Evolutionary conservation across 2,888 invertebrate species (phyloP).

Genomic region (Diaperis boleti): DNA sequence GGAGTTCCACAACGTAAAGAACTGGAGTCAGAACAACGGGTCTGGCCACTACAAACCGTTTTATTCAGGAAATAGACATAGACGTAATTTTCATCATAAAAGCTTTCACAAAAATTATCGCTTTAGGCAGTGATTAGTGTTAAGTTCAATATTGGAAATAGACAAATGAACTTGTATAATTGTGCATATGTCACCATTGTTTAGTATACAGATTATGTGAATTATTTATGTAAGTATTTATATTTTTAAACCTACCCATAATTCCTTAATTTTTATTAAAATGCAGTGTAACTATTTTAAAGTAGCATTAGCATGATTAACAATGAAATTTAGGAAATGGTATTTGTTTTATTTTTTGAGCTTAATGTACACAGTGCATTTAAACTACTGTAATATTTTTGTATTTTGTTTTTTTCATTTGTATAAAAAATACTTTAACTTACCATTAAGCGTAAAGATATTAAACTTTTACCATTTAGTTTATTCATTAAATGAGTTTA

Average conservation of each 20-base stretch:
- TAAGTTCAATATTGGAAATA: constrained; percentile 42
- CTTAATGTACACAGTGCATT: constrained; percentile 51
- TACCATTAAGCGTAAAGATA: constrained; percentile 33
- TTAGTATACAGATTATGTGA: constrained; percentile 32
- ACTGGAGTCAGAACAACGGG: constrained; percentile 62
- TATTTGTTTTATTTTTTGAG: constrained; percentile 48
- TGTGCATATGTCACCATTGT: constrained; percentile 42
- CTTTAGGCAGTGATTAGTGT: constrained; percentile 60
- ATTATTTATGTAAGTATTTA: constrained; percentile 42
- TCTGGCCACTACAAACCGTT: constrained; percentile 57
- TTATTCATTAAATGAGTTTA: constrained; percentile 15
- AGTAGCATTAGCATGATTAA: constrained; percentile 38
- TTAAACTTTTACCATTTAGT: constrained; percentile 37
- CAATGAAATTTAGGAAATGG: constrained; percentile 30
- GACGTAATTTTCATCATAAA: constrained; percentile 62
- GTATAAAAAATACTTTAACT: constrained; percentile 28
- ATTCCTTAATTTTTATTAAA: constrained; percentile 32
- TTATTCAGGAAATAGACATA: constrained; percentile 58
- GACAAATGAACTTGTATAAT: constrained; percentile 38
- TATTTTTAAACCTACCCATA: constrained; percentile 27
- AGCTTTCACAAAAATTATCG: constrained; percentile 62
- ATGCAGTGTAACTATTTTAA: constrained; percentile 32
- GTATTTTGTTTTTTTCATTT: constrained; percentile 28
- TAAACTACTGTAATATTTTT: constrained; percentile 42
- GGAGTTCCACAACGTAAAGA: constrained; percentile 68